Base-by-base conservation (phyloP, 2,888 invertebrate species). In the Phengaris arion region DNA sequence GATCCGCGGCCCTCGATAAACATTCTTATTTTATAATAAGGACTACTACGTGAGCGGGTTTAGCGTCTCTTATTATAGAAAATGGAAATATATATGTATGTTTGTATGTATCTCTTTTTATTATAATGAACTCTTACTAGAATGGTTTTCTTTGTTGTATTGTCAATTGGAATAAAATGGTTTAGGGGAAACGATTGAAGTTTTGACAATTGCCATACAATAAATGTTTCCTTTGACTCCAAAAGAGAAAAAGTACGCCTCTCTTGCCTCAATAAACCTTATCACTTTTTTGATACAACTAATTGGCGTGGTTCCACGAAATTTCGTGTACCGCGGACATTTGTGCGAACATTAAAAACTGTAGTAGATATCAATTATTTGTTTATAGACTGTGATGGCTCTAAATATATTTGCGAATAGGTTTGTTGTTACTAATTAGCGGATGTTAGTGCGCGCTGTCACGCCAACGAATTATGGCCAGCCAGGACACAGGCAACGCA, bases 21-120 rank as follows among this genome's bases (percentile, higher is more conserved):
- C 72, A 72, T 72, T 52, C 51, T 70, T 35, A 70, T 52, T 72
- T 72, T 72, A 72, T 72, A 72, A 54, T 72, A 72, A 72, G 72
- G 72, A 72, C 52, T 52, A 13, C 52, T 72, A 72, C 72, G 72
- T 72, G 72, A 72, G 52, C 72, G 7, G 72, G 72, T 13, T 72
- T 54, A 72, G 52, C 13, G 45, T 35, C 12, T 35, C 13, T 54
- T 72, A 35, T 72, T 72, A 72, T 72, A 15, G 72, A 52, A 72
- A 52, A 72, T 72, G 52, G 72, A 52, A 72, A 68, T 51, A 6
- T 15, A 64, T 35, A n/a, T n/a, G n/a, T n/a, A n/a, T n/a, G n/a
- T n/a, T n/a, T n/a, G n/a, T n/a, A n/a, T n/a, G n/a, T n/a, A n/a
- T 35, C 64, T 64, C 64, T 35, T 64, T 6, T 35, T 64, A 64